These are phyloP conservation scores for Halcyon malimbica DNA, from an alignment of 2,113 vertebrate species.

Conservation along the genomic window DNA sequence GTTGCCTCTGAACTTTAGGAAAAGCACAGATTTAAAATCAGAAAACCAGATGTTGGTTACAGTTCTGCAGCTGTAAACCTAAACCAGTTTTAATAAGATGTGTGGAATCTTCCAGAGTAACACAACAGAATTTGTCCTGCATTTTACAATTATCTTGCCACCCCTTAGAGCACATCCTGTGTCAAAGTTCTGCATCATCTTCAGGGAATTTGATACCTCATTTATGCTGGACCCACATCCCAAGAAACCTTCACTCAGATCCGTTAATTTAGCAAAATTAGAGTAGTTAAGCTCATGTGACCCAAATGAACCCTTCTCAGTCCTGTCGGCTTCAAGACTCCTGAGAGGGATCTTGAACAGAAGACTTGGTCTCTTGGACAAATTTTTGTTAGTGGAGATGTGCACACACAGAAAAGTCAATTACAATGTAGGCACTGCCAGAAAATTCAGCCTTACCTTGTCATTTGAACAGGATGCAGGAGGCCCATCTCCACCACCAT, in stretches of 20 bases:
- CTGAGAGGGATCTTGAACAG: not conserved
- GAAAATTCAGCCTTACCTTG: not conserved
- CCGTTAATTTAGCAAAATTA: not conserved
- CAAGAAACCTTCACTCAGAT: not conserved
- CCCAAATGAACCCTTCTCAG: not conserved
- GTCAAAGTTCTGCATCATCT: not conserved
- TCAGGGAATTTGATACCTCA: not conserved
- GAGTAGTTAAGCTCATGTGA: not conserved
- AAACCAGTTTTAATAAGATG: not conserved
- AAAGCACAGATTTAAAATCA: not conserved
- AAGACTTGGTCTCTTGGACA: not conserved
- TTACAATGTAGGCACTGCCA: not conserved
- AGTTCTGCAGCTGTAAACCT: not conserved
- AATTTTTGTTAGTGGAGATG: not conserved
- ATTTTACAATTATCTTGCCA: not conserved
- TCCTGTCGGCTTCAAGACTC: not conserved
- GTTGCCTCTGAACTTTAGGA: not conserved
- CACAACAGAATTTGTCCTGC: not conserved
- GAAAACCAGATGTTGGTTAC: not conserved
- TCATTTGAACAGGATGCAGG: not conserved
- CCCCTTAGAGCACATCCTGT: not conserved
- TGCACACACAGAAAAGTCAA: not conserved
- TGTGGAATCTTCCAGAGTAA: not conserved
- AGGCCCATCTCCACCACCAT: rapidly evolving
- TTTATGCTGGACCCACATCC: not conserved